phyloP scores from a whole-genome alignment of 1,140 invertebrate genomes.

The Cataglyphis hispanica region DNA sequence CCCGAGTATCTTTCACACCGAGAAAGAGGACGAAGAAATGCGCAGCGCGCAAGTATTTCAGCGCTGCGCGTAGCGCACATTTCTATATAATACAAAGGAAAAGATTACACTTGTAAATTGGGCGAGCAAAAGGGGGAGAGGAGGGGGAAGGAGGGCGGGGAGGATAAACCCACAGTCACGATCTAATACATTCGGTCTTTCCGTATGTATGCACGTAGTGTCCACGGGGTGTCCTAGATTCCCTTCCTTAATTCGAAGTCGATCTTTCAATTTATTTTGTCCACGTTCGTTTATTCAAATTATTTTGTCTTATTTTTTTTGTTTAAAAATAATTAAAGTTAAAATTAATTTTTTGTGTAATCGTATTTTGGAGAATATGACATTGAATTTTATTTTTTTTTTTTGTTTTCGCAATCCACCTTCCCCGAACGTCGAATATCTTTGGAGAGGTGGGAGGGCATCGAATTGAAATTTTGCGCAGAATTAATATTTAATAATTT shows the following conservation, averaged over 20 bases:
- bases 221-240: constrained; percentile 1
- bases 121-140: too few relatives aligned
- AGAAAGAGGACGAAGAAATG: not conserved
- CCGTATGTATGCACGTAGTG: not conserved
- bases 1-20: too few relatives aligned
- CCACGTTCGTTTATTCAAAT: too few relatives aligned
- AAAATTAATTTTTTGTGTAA: too few relatives aligned
- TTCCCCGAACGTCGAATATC: not conserved
- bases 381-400: not conserved
- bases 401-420: not conserved
- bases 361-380: too few relatives aligned
- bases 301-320: too few relatives aligned
- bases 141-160: too few relatives aligned
- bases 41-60: constrained; percentile 7
- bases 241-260: not conserved
- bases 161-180: not conserved
- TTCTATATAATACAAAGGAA: not conserved
- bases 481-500: too few relatives aligned
- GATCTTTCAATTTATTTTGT: too few relatives aligned
- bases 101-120: constrained; percentile 44
- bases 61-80: not conserved
- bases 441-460: not conserved
- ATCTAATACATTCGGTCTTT: constrained; percentile 15
- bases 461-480: not conserved
- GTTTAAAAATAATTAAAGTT: too few relatives aligned